phyloP scores from a whole-genome alignment of 2,113 vertebrate species.

The Antigone vipio region DNA sequence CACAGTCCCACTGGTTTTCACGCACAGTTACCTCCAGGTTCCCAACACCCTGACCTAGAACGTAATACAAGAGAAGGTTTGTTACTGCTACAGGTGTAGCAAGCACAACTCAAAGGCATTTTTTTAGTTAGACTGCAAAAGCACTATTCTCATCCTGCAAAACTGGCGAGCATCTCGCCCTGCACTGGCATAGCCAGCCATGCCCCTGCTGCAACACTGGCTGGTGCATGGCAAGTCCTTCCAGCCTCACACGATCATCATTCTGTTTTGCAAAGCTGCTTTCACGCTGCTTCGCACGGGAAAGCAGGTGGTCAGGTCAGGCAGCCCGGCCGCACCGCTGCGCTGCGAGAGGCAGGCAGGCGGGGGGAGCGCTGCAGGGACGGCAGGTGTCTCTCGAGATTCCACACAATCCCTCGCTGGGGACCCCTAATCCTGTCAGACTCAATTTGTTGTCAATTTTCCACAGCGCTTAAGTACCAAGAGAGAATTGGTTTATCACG shows the following conservation, averaged over 20 bases:
- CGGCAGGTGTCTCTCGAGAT: neutral
- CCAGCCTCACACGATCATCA: neutral
- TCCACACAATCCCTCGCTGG: neutral
- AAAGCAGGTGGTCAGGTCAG: rapidly evolving
- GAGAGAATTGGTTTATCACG: neutral
- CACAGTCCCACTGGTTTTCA: neutral
- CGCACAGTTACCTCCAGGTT: neutral
- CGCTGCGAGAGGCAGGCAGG: rapidly evolving
- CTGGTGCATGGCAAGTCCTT: neutral
- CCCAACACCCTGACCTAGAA: neutral
- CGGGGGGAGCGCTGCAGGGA: rapidly evolving
- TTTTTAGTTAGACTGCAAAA: neutral
- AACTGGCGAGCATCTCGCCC: neutral
- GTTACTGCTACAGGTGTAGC: neutral
- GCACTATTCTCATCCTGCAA: neutral
- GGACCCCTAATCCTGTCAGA: conserved; percentile 10
- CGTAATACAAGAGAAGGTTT: neutral
- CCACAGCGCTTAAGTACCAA: neutral
- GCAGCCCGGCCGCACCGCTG: neutral
- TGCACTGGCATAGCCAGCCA: neutral
- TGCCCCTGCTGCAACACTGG: neutral
- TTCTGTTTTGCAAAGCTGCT: neutral
- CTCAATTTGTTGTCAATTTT: conserved; percentile 10
- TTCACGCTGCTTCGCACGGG: neutral
- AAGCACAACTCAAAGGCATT: neutral